Base-by-base conservation (phyloP, 2,113 vertebrate genomes). In the Plectropomus leopardus region DNA sequence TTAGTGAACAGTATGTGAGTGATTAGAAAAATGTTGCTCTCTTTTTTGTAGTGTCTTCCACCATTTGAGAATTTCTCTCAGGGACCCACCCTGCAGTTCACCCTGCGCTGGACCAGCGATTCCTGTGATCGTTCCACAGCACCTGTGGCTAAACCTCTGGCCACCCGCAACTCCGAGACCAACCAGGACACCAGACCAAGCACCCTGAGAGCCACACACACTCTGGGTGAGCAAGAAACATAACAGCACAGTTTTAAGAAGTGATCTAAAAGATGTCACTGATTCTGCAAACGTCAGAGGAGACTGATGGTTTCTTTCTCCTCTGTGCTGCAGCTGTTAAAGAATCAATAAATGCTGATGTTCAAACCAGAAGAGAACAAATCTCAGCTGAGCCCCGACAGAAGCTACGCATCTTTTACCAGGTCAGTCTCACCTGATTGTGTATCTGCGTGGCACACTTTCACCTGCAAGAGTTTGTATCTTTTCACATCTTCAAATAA, bases 31-130 rank as follows among this genome's bases (percentile, higher is more conserved):
- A 55, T 4, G 0, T 9, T 1, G 7, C 10, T 14, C 6, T 19
- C 1, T 10, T 8, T 1, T 57, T n/a, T 15, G 10, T 30, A 99
- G 98, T 95, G 97, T 80, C 84, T 99, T 88, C 97, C 98, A 86
- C 98, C 98, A 2, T 98, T 99, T 86, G 97, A 99, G 96, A 98
- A 96, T 40, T 98, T 99, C 96, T 99, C 97, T 95, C 97, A 99
- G 96, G 97, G 98, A 93, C 98, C 98, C 68, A 99, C 97, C 0
- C 95, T 99, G 89, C 97, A 99, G 95, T 99, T 99, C 94, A 97
- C 96, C 58, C 96, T 99, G 89, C 97, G 97, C 26, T 99, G 98
- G 98, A 97, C 97, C 47, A 97, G 94, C 66, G 96, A 98, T 70
- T 84, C 95, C 65, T 93, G 94, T 8, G 97, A 97, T 61, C 96